Conservation (phyloP, 2,888 invertebrate genomes). For the Oscheius sp. region DNA sequence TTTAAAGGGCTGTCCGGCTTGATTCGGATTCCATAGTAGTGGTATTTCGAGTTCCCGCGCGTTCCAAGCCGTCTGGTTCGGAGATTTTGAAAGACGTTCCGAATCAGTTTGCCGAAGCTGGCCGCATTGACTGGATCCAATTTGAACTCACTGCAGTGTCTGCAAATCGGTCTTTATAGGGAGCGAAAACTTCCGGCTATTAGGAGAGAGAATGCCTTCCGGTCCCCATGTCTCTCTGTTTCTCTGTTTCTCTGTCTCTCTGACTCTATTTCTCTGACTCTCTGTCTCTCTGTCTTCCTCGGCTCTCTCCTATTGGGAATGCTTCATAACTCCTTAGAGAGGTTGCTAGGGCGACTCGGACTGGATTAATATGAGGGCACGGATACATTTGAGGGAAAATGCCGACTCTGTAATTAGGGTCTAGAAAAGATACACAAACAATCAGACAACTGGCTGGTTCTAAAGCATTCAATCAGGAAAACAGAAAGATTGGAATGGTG, state of each 20-base stretch:
- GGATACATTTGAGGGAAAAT: too few relatives aligned
- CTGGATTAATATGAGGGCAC: background rate
- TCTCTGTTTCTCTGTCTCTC: background rate
- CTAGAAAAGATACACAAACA: too few relatives aligned
- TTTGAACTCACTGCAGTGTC: conserved; percentile 86
- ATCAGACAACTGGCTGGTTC: too few relatives aligned
- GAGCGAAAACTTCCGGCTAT: background rate
- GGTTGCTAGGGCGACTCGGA: conserved; percentile 25
- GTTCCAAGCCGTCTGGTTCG: conserved; percentile 94
- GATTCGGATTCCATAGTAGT: conserved; percentile 95
- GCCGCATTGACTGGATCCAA: conserved; percentile 99
- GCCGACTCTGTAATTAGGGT: too few relatives aligned
- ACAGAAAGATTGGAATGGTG: too few relatives aligned
- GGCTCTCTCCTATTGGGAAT: conserved; percentile 3
- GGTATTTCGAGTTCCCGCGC: conserved; percentile 79
- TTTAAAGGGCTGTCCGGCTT: conserved; percentile 28
- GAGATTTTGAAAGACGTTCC: conserved; percentile 95
- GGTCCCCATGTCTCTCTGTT: too few relatives aligned
- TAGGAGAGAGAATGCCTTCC: too few relatives aligned
- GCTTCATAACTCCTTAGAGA: conserved; percentile 26
- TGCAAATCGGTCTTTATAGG: conserved; percentile 34
- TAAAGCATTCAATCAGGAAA: too few relatives aligned
- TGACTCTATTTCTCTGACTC: background rate
- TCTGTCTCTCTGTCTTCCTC: background rate
- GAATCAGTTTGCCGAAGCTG: conserved; percentile 97